These are phyloP conservation scores for Cichladusa arquata DNA, from an alignment of 2,113 vertebrate genomes.

Conservation along the genomic window DNA sequence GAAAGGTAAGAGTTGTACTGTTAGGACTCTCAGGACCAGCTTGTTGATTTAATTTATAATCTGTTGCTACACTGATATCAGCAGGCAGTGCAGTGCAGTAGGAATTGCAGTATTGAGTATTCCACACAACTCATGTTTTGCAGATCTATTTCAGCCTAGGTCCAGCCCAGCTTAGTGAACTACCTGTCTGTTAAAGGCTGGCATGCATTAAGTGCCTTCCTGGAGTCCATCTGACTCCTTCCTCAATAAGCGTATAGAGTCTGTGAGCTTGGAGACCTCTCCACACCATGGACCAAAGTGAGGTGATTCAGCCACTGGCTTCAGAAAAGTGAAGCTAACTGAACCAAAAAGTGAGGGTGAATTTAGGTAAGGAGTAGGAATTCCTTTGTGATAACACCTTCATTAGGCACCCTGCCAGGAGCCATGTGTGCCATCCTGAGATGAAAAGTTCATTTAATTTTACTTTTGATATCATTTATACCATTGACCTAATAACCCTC, in stretches of 20 bases:
- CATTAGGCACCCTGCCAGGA: background rate
- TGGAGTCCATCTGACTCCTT: background rate
- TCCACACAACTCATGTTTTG: background rate
- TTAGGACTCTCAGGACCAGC: background rate
- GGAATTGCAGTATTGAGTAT: background rate
- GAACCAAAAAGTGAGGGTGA: background rate
- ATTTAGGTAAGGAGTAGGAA: background rate
- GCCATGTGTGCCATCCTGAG: background rate
- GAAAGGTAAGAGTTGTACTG: background rate
- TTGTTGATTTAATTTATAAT: background rate
- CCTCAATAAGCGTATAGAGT: background rate
- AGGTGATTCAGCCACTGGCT: background rate
- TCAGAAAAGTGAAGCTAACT: background rate
- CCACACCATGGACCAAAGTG: fast-evolving
- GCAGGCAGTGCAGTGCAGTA: background rate
- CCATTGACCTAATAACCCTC: background rate
- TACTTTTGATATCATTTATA: background rate
- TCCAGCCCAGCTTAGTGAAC: background rate
- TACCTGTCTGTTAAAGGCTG: background rate
- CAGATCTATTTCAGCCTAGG: background rate
- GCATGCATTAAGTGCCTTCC: background rate
- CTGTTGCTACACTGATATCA: background rate
- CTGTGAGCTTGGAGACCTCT: background rate
- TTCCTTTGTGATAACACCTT: background rate
- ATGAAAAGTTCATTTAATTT: background rate